Evolutionary conservation across 2,797 vertebrate genomes (phyloP), one percentile per base, ranked within the genome.

Genomic region (Cossypha caffra): DNA sequence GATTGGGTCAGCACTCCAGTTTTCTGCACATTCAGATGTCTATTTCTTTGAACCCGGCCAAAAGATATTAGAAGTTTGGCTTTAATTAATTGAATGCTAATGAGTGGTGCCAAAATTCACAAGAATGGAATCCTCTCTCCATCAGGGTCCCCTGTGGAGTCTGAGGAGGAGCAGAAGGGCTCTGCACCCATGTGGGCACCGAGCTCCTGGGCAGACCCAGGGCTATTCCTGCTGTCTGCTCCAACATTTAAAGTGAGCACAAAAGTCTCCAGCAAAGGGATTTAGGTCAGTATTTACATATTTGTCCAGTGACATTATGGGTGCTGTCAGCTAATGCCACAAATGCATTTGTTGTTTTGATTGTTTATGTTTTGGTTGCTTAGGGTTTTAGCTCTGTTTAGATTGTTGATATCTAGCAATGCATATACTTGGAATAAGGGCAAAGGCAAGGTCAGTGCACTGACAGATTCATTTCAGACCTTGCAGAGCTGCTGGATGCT

Each of bases 281-380:
- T 97, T 95, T 95, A 94, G 96, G 95, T 94, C 94, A 97, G 90
- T 95, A 97, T 96, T 97, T 97, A 96, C 96, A 97, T 97, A 96
- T 95, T 97, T 97, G 96, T 97, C 93, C 79, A 21, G 76, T 97
- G 96, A 97, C 93, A 95, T 96, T 95, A 96, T 31, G 95, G 96
- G 85, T 86, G 91, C 96, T 97, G 95, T 96, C 95, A 95, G 88
- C 94, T 95, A 88, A 93, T 86, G 88, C 85, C 91, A 96, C 94
- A 88, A 95, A 96, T 86, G 95, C 88, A 78, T 95, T 96, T 97
- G 96, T 97, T 97, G 94, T 96, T 95, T 91, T 97, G 94, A 95
- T 96, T 97, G 92, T 95, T 97, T 86, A 94, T 69, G 59, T 90
- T 93, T 95, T 13, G 79, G 95, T 96, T 97, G 95, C 96, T 97